Percentiles rank a stretch among this genome's conserved stretches.
phyloP scores from a whole-genome alignment of 2,113 vertebrate genomes.

The Machaerirhynchus nigripectus region DNA sequence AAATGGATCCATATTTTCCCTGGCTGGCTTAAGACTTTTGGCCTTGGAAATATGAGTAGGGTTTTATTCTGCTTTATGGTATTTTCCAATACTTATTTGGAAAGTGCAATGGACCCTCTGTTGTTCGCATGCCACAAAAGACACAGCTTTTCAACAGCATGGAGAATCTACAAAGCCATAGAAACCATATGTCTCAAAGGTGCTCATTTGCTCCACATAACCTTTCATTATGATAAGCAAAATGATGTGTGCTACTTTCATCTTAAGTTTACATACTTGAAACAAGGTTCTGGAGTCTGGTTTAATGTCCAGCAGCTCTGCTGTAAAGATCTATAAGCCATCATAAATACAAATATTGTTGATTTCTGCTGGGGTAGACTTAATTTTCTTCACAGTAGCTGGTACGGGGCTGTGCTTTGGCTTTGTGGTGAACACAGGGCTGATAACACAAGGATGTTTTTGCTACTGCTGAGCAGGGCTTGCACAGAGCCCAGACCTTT shows the following conservation, averaged over 20 bases:
- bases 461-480: background rate
- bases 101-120: background rate
- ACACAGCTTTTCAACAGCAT: background rate
- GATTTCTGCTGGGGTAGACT: background rate
- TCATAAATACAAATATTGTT: background rate
- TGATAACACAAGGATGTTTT: background rate
- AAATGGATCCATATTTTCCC: background rate
- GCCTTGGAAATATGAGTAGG: background rate
- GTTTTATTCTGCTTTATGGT: background rate
- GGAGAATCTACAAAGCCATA: background rate
- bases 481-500: background rate
- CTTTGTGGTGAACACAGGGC: background rate
- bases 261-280: background rate
- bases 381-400: background rate
- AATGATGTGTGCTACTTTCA: background rate
- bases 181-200: background rate
- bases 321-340: background rate
- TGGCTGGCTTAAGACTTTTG: background rate
- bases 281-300: background rate
- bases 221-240: background rate
- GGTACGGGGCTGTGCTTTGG: background rate
- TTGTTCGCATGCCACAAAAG: background rate
- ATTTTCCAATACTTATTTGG: background rate
- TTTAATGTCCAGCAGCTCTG: background rate
- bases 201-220: background rate